Evolutionary conservation across 2,113 vertebrate species (phyloP).

Genomic region (Lates calcarifer): DNA sequence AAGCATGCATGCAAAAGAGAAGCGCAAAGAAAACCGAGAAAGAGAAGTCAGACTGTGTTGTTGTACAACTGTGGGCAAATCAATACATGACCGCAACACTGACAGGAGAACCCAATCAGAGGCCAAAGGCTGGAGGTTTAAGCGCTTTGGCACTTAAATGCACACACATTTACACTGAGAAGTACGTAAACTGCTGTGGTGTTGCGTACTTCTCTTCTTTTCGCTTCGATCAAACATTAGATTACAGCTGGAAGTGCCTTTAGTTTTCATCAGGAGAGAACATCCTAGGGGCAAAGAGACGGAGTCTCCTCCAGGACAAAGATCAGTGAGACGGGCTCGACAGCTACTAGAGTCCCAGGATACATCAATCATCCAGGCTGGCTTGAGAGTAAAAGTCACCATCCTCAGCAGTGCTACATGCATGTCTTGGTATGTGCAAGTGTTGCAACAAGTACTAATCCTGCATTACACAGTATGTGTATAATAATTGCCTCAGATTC

Average conservation of each 20-base stretch:
- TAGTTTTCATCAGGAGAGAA: constrained; percentile 35
- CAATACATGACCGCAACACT: constrained; percentile 74
- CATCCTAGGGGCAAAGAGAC: constrained; percentile 17
- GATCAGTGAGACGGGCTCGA: constrained; percentile 34
- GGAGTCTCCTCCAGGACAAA: constrained; percentile 49
- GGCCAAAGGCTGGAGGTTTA: constrained; percentile 46
- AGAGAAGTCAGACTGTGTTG: constrained; percentile 57
- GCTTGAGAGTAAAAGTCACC: constrained; percentile 17
- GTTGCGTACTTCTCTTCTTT: neutral
- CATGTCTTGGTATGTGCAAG: neutral
- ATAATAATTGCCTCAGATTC: constrained; percentile 9
- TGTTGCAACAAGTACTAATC: constrained; percentile 11
- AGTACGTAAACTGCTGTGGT: neutral
- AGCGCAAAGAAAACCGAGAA: constrained; percentile 45
- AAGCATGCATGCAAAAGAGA: constrained; percentile 26
- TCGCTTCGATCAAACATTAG: constrained; percentile 18
- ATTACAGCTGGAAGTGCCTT: constrained; percentile 23
- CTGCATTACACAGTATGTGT: neutral
- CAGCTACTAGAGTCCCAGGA: constrained; percentile 53
- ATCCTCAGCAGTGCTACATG: neutral
- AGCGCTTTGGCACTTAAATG: constrained; percentile 10
- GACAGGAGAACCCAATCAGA: constrained; percentile 53
- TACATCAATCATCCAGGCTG: constrained; percentile 48
- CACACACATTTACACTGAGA: constrained; percentile 14
- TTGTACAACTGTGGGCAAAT: constrained; percentile 59